Evolutionary conservation across 2,797 vertebrate genomes (phyloP).

Genomic region (Glossophaga mutica): DNA sequence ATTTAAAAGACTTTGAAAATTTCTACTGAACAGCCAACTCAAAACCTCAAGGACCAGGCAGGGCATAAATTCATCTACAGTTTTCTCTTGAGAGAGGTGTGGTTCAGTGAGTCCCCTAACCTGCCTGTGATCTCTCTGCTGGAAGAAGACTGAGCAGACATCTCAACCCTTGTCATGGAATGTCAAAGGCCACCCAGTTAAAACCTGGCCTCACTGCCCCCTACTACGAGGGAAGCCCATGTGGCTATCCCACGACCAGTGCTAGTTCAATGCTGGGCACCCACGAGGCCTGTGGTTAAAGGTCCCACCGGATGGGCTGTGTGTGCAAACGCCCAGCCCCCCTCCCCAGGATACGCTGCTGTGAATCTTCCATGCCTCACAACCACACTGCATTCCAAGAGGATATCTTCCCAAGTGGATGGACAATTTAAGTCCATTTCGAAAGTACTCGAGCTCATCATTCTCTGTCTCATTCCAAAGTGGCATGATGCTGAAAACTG

Average conservation of each 20-base stretch:
- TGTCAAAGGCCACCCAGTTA: neutral
- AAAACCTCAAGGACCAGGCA: neutral
- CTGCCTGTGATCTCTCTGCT: neutral
- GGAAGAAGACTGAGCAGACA: neutral
- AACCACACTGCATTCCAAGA: neutral
- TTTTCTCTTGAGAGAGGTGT: neutral
- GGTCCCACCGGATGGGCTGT: neutral
- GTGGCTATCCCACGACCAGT: neutral
- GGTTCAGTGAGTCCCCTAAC: neutral
- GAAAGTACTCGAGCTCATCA: neutral
- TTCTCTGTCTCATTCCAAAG: neutral
- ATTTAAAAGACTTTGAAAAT: neutral
- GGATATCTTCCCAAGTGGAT: neutral
- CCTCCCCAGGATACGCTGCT: neutral
- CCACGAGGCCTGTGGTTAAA: neutral
- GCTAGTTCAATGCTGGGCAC: neutral
- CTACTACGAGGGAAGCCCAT: neutral
- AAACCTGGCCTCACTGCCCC: accelerated
- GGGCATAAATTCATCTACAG: neutral
- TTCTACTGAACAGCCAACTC: neutral
- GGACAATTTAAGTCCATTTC: neutral
- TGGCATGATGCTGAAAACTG: neutral
- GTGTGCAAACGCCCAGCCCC: neutral
- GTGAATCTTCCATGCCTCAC: neutral
- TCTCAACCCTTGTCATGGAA: neutral